Conservation (phyloP, 2,113 vertebrate species). For the Leptocoma aspasia region DNA sequence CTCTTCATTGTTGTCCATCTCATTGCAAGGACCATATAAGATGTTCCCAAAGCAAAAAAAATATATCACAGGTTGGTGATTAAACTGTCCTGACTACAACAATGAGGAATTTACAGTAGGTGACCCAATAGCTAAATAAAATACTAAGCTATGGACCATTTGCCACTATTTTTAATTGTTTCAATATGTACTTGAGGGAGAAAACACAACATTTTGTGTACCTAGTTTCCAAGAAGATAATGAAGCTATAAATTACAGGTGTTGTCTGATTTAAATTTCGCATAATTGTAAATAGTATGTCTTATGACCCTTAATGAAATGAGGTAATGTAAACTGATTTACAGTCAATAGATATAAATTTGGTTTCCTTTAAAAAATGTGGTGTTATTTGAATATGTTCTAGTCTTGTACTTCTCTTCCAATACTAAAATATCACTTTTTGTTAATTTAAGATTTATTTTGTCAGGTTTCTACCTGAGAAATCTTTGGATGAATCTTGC, state of each 20-base stretch:
- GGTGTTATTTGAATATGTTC: not conserved
- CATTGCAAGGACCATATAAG: not conserved
- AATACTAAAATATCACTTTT: not conserved
- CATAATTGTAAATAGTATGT: not conserved
- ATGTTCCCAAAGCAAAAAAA: not conserved
- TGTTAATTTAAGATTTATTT: not conserved
- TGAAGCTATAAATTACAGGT: not conserved
- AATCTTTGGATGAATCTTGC: accelerated
- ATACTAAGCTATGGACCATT: not conserved
- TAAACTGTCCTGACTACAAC: not conserved
- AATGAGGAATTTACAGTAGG: not conserved
- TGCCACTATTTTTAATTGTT: not conserved
- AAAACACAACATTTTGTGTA: not conserved
- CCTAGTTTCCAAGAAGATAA: not conserved
- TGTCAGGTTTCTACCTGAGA: not conserved
- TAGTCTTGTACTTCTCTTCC: not conserved
- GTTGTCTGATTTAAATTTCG: not conserved
- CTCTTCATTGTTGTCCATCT: not conserved
- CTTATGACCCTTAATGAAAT: not conserved
- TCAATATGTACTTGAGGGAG: not conserved
- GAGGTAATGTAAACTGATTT: not conserved
- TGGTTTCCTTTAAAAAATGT: not conserved
- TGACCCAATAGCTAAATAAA: not conserved
- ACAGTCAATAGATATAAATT: not conserved
- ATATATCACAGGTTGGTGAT: not conserved